Conservation (phyloP, 2,113 vertebrate genomes). For the Marmota flaviventris region DNA sequence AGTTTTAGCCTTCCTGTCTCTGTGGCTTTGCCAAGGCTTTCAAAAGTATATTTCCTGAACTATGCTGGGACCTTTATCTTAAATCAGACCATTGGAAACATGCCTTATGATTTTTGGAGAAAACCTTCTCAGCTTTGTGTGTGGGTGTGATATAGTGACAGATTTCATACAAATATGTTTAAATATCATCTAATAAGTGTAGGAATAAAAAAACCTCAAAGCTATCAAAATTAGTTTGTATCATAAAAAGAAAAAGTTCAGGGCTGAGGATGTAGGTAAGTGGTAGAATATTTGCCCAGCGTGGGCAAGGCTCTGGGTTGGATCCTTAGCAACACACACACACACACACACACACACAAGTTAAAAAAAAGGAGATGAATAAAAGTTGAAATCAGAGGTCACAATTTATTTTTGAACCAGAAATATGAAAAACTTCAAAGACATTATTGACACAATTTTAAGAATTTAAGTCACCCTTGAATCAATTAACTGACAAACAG, state of each 20-base stretch:
- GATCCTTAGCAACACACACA: neutral
- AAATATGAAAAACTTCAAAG: neutral
- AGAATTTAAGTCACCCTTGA: neutral
- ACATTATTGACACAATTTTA: neutral
- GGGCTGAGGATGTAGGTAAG: neutral
- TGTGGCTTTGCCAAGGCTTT: neutral
- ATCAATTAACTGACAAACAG: neutral
- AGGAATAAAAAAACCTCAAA: neutral
- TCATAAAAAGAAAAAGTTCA: neutral
- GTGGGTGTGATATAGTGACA: neutral
- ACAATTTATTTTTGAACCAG: slow-evolving; percentile 32
- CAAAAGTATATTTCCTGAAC: neutral
- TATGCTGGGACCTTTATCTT: neutral
- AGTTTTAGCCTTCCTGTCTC: neutral
- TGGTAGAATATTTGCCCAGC: neutral
- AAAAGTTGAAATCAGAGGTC: neutral
- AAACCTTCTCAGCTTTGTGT: neutral
- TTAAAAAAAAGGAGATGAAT: neutral
- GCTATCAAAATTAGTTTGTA: neutral
- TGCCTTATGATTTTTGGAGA: neutral
- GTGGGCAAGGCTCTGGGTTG: neutral
- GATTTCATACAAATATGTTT: neutral
- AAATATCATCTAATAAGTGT: neutral
- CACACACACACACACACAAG: too few species aligned
- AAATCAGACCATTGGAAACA: neutral